Conservation (phyloP, 2,113 vertebrate genomes). For the Pseudonaja textilis region DNA sequence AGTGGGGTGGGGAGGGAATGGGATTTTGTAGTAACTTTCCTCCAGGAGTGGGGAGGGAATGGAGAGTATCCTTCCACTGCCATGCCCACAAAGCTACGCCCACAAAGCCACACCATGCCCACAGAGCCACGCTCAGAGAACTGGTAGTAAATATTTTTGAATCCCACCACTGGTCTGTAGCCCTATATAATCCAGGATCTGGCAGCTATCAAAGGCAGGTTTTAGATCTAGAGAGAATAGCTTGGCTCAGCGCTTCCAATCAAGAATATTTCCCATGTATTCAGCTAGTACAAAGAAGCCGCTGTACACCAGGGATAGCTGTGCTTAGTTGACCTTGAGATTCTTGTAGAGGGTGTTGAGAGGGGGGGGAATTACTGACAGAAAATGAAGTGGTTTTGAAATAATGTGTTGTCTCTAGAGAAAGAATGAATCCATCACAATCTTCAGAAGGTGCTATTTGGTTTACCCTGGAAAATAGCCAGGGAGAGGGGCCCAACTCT, state of each 20-base stretch:
- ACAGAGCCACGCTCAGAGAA: too few species aligned
- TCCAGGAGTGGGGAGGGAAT: too few species aligned
- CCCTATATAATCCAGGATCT: neutral
- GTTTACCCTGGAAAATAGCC: constrained; percentile 48
- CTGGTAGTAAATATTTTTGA: too few species aligned
- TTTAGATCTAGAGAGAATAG: neutral
- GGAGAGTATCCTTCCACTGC: too few species aligned
- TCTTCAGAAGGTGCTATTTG: constrained; percentile 36
- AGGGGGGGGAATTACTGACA: constrained; percentile 13
- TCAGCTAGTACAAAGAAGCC: neutral
- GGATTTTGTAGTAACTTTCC: too few species aligned
- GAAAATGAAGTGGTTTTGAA: constrained; percentile 38
- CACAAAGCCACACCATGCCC: too few species aligned
- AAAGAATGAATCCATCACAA: constrained; percentile 29
- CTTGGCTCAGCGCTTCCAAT: neutral
- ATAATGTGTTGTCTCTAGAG: constrained; percentile 37
- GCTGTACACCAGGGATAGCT: neutral
- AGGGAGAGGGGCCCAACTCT: constrained; percentile 20
- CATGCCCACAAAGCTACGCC: too few species aligned
- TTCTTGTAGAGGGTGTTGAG: neutral
- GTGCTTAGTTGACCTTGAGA: constrained; percentile 24
- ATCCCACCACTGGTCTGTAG: too few species aligned
- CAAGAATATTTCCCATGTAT: constrained; percentile 18
- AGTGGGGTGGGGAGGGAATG: too few species aligned
- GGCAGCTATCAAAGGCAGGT: neutral